Percentiles rank a stretch among this genome's conserved stretches.
These are phyloP conservation scores for Epinephelus coioides DNA, from an alignment of 2,797 vertebrate genomes.

Conservation along the genomic window DNA sequence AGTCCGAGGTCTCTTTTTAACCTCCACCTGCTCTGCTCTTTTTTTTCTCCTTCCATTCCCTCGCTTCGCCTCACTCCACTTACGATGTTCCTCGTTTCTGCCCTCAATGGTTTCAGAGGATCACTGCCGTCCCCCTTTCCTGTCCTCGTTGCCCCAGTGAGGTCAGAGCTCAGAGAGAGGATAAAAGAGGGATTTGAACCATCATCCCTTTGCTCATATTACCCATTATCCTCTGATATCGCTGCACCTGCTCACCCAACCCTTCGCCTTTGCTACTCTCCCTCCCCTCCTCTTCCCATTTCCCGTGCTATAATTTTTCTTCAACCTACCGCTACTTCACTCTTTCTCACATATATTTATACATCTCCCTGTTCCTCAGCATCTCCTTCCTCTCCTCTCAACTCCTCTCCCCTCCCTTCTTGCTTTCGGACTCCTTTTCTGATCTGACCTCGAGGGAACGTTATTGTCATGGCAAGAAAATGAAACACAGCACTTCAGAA, in stretches of 20 bases:
- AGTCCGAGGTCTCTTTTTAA: constrained; percentile 63
- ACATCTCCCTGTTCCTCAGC: constrained; percentile 1
- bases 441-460: constrained; percentile 45
- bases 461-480: constrained; percentile 16
- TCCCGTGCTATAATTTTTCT: constrained; percentile 30
- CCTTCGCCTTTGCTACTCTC: constrained; percentile 22
- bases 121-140: constrained; percentile 42
- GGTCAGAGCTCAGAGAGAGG: constrained; percentile 74
- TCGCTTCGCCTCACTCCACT: constrained; percentile 38
- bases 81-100: constrained; percentile 49
- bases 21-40: constrained; percentile 58
- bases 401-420: not conserved
- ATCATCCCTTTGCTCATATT: constrained; percentile 72
- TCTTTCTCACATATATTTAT: constrained; percentile 7
- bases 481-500: constrained; percentile 36
- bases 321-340: constrained; percentile 3
- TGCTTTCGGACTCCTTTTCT: constrained; percentile 14
- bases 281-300: constrained; percentile 29
- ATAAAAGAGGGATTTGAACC: constrained; percentile 79
- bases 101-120: constrained; percentile 52
- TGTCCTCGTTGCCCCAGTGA: constrained; percentile 54
- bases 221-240: constrained; percentile 72
- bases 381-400: constrained; percentile 2
- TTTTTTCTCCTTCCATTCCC: constrained; percentile 1
- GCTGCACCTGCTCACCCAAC: constrained; percentile 75